Evolutionary conservation across 2,888 invertebrate genomes (phyloP), one percentile per base, ranked within the genome.

Genomic region (Drosophila meridiana): DNA sequence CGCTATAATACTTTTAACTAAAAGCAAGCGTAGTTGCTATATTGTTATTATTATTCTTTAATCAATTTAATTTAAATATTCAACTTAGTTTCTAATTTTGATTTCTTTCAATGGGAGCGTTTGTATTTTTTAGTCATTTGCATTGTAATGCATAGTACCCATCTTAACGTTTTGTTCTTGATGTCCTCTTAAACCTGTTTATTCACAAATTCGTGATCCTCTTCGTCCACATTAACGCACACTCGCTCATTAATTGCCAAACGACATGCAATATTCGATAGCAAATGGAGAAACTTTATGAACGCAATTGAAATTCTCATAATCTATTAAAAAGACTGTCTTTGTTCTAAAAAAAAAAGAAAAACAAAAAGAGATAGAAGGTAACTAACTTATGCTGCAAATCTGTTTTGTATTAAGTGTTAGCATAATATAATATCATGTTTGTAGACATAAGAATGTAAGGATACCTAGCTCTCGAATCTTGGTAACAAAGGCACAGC

Each of bases 1-100:
- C 85, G 90, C 69, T 92, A 92, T 60, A 92, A 91, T 70, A 81
- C 89, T 52, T 86, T 92, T 74, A 91, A 90, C 74, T 92, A 78
- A 85, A 58, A 32, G 38, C 56, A 53, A 32, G 32, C 57, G 62
- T 11, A 47, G 47, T 65, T 68, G 62, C 60, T 72, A 68, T 71
- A 70, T 78, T 85, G 87, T 87, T 89, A 85, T 69, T 66, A 79
- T 67, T 77, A 85, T 83, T 66, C 74, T 85, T 72, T 86, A 90
- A 77, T 34, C 79, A 69, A 73, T 66, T 77, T 83, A 78, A 73
- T 86, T 84, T 88, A 87, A 74, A 67, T 65, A 72, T 55, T 60
- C 32, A 61, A 40, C 32, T 55, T 76, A 80, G 72, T 58, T 70
- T 68, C 56, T 67, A 47, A 42, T 70, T 63, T 61, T 48, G 53